A percentile compares a stretch with the other conserved stretches of the same genome.
phyloP scores from a whole-genome alignment of 2,113 vertebrate species.

The Recurvirostra avosetta region DNA sequence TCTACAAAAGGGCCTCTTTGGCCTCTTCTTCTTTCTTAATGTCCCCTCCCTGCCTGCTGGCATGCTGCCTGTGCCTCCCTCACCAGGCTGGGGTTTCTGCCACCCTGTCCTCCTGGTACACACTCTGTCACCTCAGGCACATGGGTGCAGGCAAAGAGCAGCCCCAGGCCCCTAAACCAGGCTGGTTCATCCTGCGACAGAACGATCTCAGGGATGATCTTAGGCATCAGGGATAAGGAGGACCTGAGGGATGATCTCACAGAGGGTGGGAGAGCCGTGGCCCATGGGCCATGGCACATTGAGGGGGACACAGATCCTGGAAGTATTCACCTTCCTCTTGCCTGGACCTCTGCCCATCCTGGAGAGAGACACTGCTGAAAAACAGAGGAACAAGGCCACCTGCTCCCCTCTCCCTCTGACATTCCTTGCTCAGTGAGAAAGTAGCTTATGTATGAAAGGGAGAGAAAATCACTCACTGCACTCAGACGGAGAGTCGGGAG shows the following conservation, averaged over 20 bases:
- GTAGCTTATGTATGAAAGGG: background rate
- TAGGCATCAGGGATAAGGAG: background rate
- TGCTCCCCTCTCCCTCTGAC: background rate
- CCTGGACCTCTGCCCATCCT: background rate
- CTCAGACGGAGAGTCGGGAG: constrained; percentile 37
- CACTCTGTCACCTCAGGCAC: background rate
- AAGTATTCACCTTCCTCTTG: background rate
- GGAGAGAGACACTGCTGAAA: background rate
- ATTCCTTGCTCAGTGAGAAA: background rate
- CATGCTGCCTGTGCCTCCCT: background rate
- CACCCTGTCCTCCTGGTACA: background rate
- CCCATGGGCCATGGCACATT: background rate
- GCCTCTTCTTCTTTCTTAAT: background rate
- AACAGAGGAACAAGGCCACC: background rate
- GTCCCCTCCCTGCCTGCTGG: background rate
- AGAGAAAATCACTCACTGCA: constrained; percentile 16
- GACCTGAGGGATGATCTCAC: background rate
- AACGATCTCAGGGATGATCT: background rate
- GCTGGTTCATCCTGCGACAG: background rate
- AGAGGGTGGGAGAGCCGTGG: background rate
- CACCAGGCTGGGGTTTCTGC: background rate
- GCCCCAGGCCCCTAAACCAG: background rate
- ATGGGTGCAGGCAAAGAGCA: background rate
- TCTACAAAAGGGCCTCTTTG: background rate
- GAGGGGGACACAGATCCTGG: background rate